A percentile compares a stretch with the other conserved stretches of the same genome.
phyloP scores from a whole-genome alignment of 2,113 vertebrate species.

The Chaetops frenatus region DNA sequence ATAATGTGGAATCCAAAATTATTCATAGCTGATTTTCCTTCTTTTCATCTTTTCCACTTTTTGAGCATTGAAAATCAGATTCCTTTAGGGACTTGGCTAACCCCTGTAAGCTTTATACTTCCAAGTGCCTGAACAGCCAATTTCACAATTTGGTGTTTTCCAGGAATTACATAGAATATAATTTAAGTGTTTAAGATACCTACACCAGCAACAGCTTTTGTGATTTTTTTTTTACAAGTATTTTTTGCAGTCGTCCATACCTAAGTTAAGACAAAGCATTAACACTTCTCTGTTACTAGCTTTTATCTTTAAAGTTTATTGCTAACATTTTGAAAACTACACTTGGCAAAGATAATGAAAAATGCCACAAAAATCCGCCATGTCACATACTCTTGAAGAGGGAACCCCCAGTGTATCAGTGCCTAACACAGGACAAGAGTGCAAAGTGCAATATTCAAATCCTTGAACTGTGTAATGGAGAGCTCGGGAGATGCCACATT shows the following conservation, averaged over 20 bases:
- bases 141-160: neutral
- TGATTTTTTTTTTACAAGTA: neutral
- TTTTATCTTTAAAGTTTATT: neutral
- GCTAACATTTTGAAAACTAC: neutral
- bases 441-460: neutral
- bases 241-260: neutral
- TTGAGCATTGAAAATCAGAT: neutral
- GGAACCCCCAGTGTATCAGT: neutral
- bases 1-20: neutral
- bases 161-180: neutral
- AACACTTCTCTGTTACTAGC: neutral
- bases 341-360: neutral
- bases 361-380: neutral
- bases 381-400: neutral
- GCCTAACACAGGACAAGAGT: neutral
- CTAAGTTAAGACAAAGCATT: neutral
- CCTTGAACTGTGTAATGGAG: neutral
- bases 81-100: neutral
- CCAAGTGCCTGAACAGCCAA: neutral
- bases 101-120: neutral
- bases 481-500: neutral
- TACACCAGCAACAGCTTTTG: neutral
- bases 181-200: neutral
- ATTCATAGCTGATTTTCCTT: neutral
- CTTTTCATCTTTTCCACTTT: neutral